phyloP scores from a whole-genome alignment of 2,888 invertebrate species.

The Cacoxenus indagator region DNA sequence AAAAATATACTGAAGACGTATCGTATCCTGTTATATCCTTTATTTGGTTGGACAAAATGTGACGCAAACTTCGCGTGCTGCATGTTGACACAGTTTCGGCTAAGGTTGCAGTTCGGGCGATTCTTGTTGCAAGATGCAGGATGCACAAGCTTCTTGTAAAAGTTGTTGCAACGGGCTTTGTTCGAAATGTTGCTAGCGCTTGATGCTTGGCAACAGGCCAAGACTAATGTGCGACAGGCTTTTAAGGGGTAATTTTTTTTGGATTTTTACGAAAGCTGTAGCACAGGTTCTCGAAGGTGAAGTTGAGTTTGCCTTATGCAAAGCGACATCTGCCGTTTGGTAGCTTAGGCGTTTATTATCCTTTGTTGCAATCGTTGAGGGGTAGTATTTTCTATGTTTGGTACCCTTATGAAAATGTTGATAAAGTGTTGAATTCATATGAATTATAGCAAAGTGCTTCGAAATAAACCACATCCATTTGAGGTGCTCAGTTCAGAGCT shows the following conservation, averaged over 20 bases:
- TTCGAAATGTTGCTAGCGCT: not conserved
- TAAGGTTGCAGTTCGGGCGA: slow-evolving; percentile 14
- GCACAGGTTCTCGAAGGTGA: not conserved
- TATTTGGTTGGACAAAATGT: slow-evolving; percentile 40
- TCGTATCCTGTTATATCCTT: slow-evolving; percentile 57
- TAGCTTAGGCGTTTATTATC: no score
- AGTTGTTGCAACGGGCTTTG: not conserved
- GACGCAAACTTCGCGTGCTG: slow-evolving; percentile 27
- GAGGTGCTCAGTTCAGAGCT: no score
- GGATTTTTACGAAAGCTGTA: not conserved
- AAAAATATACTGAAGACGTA: slow-evolving; percentile 60
- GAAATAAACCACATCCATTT: not conserved
- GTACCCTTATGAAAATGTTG: not conserved
- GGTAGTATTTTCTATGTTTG: not conserved
- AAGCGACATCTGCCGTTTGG: not conserved
- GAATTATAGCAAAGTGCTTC: not conserved
- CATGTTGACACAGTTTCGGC: slow-evolving; percentile 26
- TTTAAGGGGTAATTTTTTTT: not conserved
- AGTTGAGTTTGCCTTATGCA: not conserved
- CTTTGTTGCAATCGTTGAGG: not conserved
- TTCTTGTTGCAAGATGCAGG: not conserved
- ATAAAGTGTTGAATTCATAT: not conserved
- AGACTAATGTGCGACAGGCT: not conserved
- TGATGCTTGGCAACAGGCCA: not conserved
- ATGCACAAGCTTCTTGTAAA: not conserved